Evolutionary conservation across 2,113 vertebrate genomes (phyloP), one percentile per base, ranked within the genome.

Genomic region (Trichechus manatus): DNA sequence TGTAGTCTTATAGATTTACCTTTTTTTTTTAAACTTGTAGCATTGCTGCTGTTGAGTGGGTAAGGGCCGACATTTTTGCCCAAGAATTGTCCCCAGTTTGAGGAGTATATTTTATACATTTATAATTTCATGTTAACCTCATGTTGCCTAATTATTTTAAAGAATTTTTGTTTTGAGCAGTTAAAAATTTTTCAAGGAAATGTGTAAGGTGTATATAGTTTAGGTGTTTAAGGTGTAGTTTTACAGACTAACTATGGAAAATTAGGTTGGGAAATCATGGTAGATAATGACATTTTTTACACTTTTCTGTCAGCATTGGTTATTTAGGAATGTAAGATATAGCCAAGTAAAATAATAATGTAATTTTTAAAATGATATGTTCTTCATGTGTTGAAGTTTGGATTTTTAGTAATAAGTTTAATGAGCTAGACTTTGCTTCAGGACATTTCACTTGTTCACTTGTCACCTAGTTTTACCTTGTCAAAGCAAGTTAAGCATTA

Each of bases 361-460:
- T 87, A 77, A 23, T 22, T 90, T 83, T 96, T 77, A 68, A 96
- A 95, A 68, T 90, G 44, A 3, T 87, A 27, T 53, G 25, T 75
- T 79, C 82, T 27, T 94, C 56, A 89, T 33, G 53, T 89, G 22
- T 68, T 93, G 29, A 94, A 95, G 44, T 44, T 96, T 75, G 50
- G 2, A 29, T 29, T 87, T 94, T 94, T 93, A 85, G 36, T 93
- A 80, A 17, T 91, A 86, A 63, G 15, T 94, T 97, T 90, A 94
- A 88, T 94, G 84, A 93, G 78, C 59, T 95, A 85, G 25, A 83
- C 36, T 79, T 96, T 93, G 47, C 74, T 88, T 95, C 42, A 88
- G 82, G 39, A 64, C 68, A 74, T 93, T 87, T 92, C 64, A 93
- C 23, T 91, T 89, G 39, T 79, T 89, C 15, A 77, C n/a, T 92